phyloP scores from a whole-genome alignment of 2,888 invertebrate species.

The Endotricha flammealis region DNA sequence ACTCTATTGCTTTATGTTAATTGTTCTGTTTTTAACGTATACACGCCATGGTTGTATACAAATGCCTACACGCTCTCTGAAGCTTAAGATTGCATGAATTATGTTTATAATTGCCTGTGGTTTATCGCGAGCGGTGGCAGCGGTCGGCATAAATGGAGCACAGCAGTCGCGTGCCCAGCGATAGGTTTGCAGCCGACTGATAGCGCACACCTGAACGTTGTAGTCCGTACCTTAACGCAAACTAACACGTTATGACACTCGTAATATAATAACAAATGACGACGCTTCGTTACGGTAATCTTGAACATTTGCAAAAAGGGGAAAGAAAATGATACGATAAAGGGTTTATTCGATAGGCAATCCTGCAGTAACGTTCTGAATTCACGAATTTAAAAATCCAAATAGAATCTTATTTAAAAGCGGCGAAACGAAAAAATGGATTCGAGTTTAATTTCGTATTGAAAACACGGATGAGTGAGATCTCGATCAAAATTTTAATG shows the following conservation, averaged over 20 bases:
- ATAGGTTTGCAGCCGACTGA: constrained; percentile 32
- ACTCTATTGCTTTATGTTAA: constrained; percentile 10
- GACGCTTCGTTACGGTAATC: constrained; percentile 21
- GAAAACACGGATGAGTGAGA: constrained; percentile 19
- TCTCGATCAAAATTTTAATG: constrained; percentile 30
- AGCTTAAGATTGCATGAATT: constrained; percentile 31
- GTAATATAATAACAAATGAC: constrained; percentile 32
- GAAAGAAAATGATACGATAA: constrained; percentile 48
- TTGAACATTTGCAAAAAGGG: constrained; percentile 32
- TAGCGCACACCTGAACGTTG: constrained; percentile 25
- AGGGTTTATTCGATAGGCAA: constrained; percentile 39
- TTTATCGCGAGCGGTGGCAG: constrained; percentile 29
- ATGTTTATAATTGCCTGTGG: constrained; percentile 35
- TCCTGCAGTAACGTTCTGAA: constrained; percentile 32
- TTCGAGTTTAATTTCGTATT: constrained; percentile 22
- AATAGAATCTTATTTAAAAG: constrained; percentile 36
- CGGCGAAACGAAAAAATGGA: constrained; percentile 22
- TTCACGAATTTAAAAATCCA: constrained; percentile 35
- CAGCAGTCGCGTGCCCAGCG: constrained; percentile 35
- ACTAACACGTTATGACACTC: constrained; percentile 31
- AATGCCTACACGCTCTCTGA: constrained; percentile 28
- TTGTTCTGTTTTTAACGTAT: constrained; percentile 9
- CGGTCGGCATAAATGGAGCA: constrained; percentile 30
- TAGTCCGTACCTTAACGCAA: constrained; percentile 27
- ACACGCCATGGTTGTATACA: constrained; percentile 12